Conservation (phyloP, 2,797 vertebrate genomes). For the Hyperoplus immaculatus region DNA sequence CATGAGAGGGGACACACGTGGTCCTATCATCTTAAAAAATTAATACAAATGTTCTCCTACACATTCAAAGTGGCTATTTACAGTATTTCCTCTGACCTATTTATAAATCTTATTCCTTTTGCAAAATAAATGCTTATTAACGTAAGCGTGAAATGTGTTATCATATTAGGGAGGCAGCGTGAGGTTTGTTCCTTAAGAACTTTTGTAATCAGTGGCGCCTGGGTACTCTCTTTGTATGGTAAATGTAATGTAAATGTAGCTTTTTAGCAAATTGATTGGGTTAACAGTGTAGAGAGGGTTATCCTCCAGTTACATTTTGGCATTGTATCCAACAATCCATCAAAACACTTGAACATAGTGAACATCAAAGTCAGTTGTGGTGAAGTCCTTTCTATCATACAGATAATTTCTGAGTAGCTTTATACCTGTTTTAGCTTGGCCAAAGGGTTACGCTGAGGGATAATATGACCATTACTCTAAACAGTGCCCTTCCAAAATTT, state of each 20-base stretch:
- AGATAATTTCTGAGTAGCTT: conserved; percentile 11
- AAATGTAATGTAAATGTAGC: not conserved
- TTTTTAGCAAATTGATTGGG: not conserved
- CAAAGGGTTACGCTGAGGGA: not conserved
- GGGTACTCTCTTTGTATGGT: not conserved
- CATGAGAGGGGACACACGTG: not conserved
- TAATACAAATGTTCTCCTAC: not conserved
- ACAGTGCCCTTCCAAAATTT: conserved; percentile 31
- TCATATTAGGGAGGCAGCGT: conserved; percentile 24
- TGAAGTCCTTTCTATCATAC: not conserved
- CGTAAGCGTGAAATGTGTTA: conserved; percentile 14
- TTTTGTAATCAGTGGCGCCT: not conserved
- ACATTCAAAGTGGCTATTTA: not conserved
- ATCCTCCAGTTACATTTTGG: not conserved
- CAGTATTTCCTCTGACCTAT: conserved; percentile 4
- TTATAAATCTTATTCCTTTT: conserved; percentile 20
- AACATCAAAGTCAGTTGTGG: conserved; percentile 9
- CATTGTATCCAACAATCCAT: not conserved
- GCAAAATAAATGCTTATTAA: not conserved
- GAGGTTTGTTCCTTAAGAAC: not conserved
- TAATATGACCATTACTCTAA: not conserved
- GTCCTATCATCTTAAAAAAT: conserved; percentile 19
- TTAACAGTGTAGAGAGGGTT: not conserved
- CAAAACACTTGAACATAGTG: conserved; percentile 13
- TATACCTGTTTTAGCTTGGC: not conserved